Base-by-base conservation (phyloP, 2,113 vertebrate species). In the Petromus typicus region DNA sequence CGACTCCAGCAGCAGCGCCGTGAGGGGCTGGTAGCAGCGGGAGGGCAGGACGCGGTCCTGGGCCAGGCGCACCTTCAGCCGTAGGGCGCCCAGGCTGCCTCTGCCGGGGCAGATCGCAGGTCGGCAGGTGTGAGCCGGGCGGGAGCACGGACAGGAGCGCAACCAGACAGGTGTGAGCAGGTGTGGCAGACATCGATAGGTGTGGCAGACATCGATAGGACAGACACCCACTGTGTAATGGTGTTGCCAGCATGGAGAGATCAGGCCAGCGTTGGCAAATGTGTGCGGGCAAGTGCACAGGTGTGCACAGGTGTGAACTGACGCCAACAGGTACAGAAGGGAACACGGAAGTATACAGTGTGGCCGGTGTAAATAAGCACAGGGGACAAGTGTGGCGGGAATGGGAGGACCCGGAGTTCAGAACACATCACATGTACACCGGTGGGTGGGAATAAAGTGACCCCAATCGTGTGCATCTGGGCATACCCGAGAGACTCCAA, bases 31-130 rank as follows among this genome's bases (percentile, higher is more conserved):
- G 96, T 99, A 99, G 97, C 97, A 99, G 56, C 59, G 69, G 1
- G 98, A 98, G 2, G 99, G 99, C 95, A 99, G 98, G 85, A 99
- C 98, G 0, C 95, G 98, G 92, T 99, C 99, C 98, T 99, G 99
- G 2, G 97, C 97, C 96, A 99, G 98, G 34, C 98, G 98, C 67
- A 99, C 98, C 73, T 98, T 99, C 97, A 99, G 98, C 90, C 99
- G 98, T 96, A 99, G 98, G 0, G 99, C 99, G 0, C 99, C 99
- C 97, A 99, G 98, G 92, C 97, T 99, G 2, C 98, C 99, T 92
- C 99, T 98, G 17, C 30, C 30, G 96, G 14, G 66, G 7, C 51
- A 80, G 51, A 56, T 2, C 7, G 16, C 57, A 17, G 40, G 37
- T 43, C 7, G 17, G 2, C 30, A 48, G 75, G 13, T 76, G 48